Base-by-base conservation (phyloP, 2,113 vertebrate species). In the Coryphaenoides rupestris region DNA sequence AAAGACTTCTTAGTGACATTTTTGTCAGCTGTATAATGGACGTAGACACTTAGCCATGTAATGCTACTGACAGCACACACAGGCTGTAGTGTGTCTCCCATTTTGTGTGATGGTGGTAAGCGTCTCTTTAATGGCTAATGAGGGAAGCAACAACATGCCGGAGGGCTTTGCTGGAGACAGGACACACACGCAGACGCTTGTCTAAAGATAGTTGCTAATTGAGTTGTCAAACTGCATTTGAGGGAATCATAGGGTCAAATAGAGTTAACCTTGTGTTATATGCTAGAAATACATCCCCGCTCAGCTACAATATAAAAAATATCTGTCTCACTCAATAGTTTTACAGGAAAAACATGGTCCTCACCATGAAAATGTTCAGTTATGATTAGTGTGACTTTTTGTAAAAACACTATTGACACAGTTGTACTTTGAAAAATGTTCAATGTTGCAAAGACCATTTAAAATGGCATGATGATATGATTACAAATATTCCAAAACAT, bases 121-220 rank as follows among this genome's bases (percentile, higher is more conserved):
- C 45, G n/a, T 74, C 75, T 86, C 80, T 84, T 83, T 83, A 71
- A 80, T 63, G 76, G 69, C 56, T 86, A 85, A 87, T 84, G 86
- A 85, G 66, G 79, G 80, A 83, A 88, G 84, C 84, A 88, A 86
- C 81, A 88, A 86, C 84, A 86, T 55, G 82, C 84, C 84, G 49
- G 49, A 21, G 59, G 78, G 86, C 76, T 58, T 65, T 60, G 65
- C 58, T 72, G 78, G 80, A 86, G 77, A 86, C 78, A 78, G 75
- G 73, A 78, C 73, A 73, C 62, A 62, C 70, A 75, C 67, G 66
- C 65, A 73, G 74, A 70, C 50, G 58, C 55, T 59, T 53, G 58
- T 73, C 83, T 87, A 84, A 80, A 84, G 76, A 84, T 82, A 79
- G 76, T 66, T 19, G 55, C 70, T 72, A 70, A 77, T 80, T 65